Percentiles rank a stretch among this genome's conserved stretches.
Evolutionary conservation across 2,888 invertebrate species (phyloP).

Genomic region (Bursaphelenchus okinawaensis): DNA sequence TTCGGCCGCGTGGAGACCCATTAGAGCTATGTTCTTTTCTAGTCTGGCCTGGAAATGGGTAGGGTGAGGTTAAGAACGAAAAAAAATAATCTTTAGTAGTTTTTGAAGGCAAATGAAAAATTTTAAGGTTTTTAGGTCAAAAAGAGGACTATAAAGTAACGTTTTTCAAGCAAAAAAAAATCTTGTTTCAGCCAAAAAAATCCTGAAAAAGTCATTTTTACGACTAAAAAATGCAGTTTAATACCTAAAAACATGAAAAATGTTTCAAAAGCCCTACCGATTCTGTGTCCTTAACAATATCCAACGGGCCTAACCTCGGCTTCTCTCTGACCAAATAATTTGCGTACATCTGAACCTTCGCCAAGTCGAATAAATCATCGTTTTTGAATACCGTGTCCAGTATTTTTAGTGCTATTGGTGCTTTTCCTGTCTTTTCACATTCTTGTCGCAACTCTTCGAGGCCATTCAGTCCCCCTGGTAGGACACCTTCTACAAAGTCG

Average conservation of each 20-base stretch:
- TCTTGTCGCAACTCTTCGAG: not conserved
- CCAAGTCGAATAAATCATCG: slow-evolving; percentile 4
- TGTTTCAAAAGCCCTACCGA: not conserved
- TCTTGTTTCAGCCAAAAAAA: too few relatives aligned
- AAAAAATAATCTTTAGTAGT: too few relatives aligned
- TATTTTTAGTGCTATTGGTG: slow-evolving; percentile 1
- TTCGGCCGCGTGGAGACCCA: not conserved
- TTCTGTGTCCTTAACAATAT: not conserved
- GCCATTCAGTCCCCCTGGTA: not conserved
- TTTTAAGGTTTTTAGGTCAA: too few relatives aligned
- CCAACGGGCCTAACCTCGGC: not conserved
- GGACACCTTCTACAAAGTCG: not conserved
- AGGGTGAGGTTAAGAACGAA: too few relatives aligned
- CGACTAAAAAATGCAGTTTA: not conserved
- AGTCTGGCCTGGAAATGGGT: slow-evolving; percentile 2
- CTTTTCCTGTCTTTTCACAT: not conserved
- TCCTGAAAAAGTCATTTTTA: not conserved
- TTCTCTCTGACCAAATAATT: not conserved
- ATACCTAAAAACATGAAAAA: not conserved
- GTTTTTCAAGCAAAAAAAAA: too few relatives aligned
- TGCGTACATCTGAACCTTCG: not conserved
- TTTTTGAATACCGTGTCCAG: slow-evolving; percentile 9
- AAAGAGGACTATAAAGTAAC: too few relatives aligned
- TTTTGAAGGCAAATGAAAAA: not conserved
- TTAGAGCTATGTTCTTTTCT: not conserved